phyloP scores from a whole-genome alignment of 2,888 invertebrate genomes.

The Formica aserva region DNA sequence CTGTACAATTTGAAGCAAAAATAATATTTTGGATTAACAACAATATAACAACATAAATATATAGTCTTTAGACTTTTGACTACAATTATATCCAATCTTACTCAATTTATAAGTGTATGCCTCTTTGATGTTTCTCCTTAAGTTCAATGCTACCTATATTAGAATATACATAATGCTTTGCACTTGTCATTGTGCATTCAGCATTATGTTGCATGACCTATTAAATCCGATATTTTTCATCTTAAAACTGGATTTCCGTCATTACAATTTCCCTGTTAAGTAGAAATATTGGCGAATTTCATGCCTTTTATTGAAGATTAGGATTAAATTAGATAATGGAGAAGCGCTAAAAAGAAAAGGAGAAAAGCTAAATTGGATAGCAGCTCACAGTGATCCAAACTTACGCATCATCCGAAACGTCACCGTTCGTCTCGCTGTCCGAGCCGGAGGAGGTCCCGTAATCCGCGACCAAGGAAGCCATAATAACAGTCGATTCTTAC shows the following conservation, averaged over 20 bases:
- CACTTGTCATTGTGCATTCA: not conserved
- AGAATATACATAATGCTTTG: not conserved
- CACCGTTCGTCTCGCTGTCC: conserved; percentile 85
- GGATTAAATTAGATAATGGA: not conserved
- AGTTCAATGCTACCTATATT: too few relatives aligned
- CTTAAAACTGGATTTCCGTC: not conserved
- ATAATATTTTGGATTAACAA: not conserved
- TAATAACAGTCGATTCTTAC: conserved; percentile 73
- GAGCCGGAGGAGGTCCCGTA: conserved; percentile 88
- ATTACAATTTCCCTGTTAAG: not conserved
- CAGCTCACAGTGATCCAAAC: conserved; percentile 67
- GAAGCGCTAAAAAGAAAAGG: not conserved
- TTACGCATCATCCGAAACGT: conserved; percentile 82
- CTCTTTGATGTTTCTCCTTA: not conserved
- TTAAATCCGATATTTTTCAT: not conserved
- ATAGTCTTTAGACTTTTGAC: too few relatives aligned
- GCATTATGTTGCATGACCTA: not conserved
- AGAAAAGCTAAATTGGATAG: not conserved
- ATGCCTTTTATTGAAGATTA: not conserved
- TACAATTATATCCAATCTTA: not conserved
- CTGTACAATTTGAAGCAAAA: not conserved
- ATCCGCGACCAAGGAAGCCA: conserved; percentile 90
- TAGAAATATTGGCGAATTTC: too few relatives aligned
- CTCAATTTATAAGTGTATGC: not conserved
- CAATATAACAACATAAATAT: not conserved